Percentiles rank a stretch among this genome's conserved stretches.
Conservation (phyloP, 1,140 invertebrate species). For the Marisa cornuarietis region DNA sequence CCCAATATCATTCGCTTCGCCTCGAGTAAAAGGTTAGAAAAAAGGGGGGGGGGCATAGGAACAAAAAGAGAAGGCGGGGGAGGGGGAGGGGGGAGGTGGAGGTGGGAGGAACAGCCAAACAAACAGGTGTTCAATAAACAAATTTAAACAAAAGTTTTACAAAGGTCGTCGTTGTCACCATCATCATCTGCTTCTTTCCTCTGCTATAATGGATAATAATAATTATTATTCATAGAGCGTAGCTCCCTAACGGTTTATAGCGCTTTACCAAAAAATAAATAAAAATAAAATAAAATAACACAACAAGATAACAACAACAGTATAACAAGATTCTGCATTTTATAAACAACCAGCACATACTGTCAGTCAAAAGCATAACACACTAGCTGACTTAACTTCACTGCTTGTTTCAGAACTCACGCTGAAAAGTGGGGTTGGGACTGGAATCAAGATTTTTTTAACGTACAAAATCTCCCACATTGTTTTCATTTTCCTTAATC, state of each 20-base stretch:
- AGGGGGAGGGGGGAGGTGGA: not conserved
- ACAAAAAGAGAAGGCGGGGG: not conserved
- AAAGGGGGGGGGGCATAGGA: not conserved
- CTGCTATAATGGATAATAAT: not conserved
- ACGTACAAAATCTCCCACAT: no score
- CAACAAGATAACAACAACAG: not conserved
- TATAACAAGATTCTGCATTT: not conserved
- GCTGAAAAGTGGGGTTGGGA: no score
- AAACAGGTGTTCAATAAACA: not conserved
- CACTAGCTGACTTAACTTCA: not conserved
- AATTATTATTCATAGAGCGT: not conserved
- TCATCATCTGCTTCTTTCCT: not conserved
- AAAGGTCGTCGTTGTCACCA: not conserved
- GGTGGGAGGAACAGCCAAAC: not conserved
- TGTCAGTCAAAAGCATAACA: not conserved
- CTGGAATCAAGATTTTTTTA: no score
- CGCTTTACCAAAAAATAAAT: no score
- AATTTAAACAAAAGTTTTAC: no score
- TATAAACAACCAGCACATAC: not conserved
- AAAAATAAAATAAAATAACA: not conserved
- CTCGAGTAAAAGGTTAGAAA: not conserved
- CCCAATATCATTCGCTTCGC: no score
- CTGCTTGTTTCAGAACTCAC: no score
- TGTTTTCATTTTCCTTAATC: no score
- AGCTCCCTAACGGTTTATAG: not conserved